phyloP scores from a whole-genome alignment of 2,888 invertebrate species.

The Drosophila atripex region DNA sequence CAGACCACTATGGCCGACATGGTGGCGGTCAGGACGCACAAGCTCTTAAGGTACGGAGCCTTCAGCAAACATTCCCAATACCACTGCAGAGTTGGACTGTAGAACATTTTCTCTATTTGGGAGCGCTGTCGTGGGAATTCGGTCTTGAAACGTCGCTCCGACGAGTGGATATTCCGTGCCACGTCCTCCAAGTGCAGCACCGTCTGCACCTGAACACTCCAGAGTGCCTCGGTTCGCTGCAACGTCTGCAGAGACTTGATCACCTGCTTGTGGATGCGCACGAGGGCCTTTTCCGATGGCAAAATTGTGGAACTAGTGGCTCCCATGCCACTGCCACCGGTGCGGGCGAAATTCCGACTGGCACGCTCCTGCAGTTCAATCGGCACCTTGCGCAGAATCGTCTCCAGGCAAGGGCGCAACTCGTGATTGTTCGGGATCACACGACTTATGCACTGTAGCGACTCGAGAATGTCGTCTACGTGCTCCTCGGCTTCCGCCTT shows the following conservation, averaged over 20 bases:
- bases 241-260: constrained; percentile 96
- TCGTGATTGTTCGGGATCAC: constrained; percentile 91
- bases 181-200: constrained; percentile 95
- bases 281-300: constrained; percentile 93
- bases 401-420: constrained; percentile 92
- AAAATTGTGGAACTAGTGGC: constrained; percentile 86
- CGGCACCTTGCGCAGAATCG: constrained; percentile 94
- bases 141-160: constrained; percentile 86
- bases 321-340: constrained; percentile 83
- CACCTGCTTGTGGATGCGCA: constrained; percentile 95
- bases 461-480: constrained; percentile 97
- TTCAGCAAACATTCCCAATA: constrained; percentile 96
- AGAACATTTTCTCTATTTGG: constrained; percentile 86
- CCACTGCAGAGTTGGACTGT: constrained; percentile 93
- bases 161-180: constrained; percentile 88
- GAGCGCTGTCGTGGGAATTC: constrained; percentile 88
- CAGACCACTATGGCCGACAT: constrained; percentile 97
- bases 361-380: constrained; percentile 90
- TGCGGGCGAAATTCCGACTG: constrained; percentile 85
- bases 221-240: constrained; percentile 96
- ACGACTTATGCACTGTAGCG: constrained; percentile 91
- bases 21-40: constrained; percentile 89
- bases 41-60: constrained; percentile 89
- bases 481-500: constrained; percentile 98
- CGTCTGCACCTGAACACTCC: constrained; percentile 92